Conservation (phyloP, 2,797 vertebrate species). For the Cyprinodon diabolis region DNA sequence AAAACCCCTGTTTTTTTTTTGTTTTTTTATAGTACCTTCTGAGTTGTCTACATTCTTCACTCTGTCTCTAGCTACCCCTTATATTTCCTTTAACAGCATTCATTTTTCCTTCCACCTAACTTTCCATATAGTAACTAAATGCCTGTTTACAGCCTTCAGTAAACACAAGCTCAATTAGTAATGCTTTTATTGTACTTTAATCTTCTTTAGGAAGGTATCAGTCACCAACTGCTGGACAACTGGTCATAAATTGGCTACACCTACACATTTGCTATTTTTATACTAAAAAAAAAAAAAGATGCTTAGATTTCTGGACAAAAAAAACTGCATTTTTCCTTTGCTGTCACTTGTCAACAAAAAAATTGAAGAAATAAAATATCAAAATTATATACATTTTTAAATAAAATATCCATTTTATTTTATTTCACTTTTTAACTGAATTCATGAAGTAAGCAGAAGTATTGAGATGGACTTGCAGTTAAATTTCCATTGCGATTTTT, state of each 20-base stretch:
- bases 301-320: too few species aligned
- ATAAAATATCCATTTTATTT: not conserved
- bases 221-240: not conserved
- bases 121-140: not conserved
- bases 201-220: not conserved
- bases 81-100: not conserved
- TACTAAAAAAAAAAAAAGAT: too few species aligned
- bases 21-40: too few species aligned
- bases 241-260: not conserved
- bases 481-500: not conserved
- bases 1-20: not conserved
- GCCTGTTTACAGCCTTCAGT: not conserved
- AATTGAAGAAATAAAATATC: not conserved
- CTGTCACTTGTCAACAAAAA: not conserved
- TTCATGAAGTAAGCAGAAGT: not conserved
- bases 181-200: not conserved
- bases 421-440: not conserved
- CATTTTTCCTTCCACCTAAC: not conserved
- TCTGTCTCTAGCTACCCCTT: not conserved
- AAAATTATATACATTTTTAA: not conserved
- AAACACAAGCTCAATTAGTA: not conserved
- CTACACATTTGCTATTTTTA: not conserved
- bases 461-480: not conserved
- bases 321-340: not conserved
- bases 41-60: not conserved